Evolutionary conservation across 1,140 invertebrate genomes (phyloP).

Genomic region (Bombus sylvicola): DNA sequence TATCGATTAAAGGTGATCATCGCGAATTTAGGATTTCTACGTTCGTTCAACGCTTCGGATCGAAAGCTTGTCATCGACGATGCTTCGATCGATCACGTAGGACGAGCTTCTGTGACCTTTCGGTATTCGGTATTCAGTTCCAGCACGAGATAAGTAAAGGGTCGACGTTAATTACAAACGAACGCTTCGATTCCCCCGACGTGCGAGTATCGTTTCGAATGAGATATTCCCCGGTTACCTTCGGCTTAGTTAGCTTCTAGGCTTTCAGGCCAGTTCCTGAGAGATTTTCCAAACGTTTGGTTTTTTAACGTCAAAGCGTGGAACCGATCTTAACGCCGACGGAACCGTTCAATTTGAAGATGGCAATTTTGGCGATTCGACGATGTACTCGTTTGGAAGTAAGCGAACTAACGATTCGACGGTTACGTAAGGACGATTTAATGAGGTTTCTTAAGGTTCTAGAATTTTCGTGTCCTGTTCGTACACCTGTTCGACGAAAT

Average conservation of each 20-base stretch:
- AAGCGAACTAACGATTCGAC: too few relatives aligned
- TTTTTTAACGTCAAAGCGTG: background rate
- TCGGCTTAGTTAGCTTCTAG: constrained; percentile 7
- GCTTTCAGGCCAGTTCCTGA: background rate
- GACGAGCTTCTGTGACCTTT: background rate
- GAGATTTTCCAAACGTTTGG: background rate
- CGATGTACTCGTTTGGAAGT: too few relatives aligned
- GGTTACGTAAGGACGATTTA: background rate
- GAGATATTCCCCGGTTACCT: background rate
- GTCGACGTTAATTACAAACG: constrained; percentile 36
- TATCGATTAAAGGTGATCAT: background rate
- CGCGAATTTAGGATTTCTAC: background rate
- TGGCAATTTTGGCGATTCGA: too few relatives aligned
- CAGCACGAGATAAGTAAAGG: constrained; percentile 43
- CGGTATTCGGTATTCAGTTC: background rate
- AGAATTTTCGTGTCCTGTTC: background rate
- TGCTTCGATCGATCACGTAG: constrained; percentile 40
- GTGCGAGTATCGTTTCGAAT: constrained; percentile 6
- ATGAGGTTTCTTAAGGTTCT: background rate
- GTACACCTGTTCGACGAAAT: background rate
- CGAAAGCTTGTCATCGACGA: constrained; percentile 21
- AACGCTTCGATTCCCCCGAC: background rate
- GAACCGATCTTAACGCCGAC: background rate
- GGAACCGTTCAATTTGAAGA: background rate
- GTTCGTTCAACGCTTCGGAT: background rate